phyloP scores from a whole-genome alignment of 1,140 invertebrate genomes.

The Drosophila ficusphila region DNA sequence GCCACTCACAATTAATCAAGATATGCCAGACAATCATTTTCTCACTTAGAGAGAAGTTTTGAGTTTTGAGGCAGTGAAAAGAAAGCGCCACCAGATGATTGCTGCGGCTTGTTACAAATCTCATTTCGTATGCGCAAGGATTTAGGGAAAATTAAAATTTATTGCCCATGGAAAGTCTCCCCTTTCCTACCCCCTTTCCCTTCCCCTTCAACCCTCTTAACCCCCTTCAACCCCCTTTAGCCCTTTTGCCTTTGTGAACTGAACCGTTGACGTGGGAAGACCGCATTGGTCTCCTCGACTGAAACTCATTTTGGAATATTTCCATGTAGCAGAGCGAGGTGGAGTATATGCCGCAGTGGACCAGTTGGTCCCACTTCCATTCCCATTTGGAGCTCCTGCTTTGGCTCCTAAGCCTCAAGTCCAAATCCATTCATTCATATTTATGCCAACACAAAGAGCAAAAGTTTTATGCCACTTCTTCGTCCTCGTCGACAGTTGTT shows the following conservation, averaged over 20 bases:
- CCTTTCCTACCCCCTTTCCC: neutral
- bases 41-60: constrained; percentile 8
- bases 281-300: constrained; percentile 10
- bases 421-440: constrained; percentile 74
- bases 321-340: neutral
- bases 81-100: constrained; percentile 22
- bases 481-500: constrained; percentile 69
- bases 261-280: constrained; percentile 33
- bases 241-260: constrained; percentile 35
- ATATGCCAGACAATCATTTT: constrained; percentile 17
- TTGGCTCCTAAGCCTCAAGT: neutral
- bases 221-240: neutral
- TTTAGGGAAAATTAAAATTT: constrained; percentile 72
- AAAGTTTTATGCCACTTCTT: constrained; percentile 70
- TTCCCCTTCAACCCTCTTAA: neutral
- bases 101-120: constrained; percentile 54
- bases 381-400: neutral
- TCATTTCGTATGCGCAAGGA: constrained; percentile 62
- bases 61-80: constrained; percentile 22
- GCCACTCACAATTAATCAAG: constrained; percentile 29
- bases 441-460: constrained; percentile 74
- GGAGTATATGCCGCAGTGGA: constrained; percentile 33
- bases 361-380: constrained; percentile 16
- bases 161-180: constrained; percentile 64
- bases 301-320: constrained; percentile 23